Conservation (phyloP, 1,140 invertebrate genomes). For the Anastrepha ludens region DNA sequence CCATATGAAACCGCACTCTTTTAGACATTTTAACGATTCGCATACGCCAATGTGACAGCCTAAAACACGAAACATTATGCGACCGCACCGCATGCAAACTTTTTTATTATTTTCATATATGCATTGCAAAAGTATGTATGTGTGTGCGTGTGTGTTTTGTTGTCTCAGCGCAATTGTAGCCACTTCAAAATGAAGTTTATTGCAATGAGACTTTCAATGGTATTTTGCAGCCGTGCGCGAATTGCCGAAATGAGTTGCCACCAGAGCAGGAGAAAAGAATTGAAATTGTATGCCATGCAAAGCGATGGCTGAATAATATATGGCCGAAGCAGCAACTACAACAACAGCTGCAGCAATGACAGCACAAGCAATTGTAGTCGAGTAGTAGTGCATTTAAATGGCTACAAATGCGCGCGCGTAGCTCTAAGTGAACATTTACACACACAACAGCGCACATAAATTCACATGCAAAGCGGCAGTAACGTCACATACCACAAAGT, state of each 20-base stretch:
- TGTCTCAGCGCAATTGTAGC: constrained; percentile 25
- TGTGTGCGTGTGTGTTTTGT: not conserved
- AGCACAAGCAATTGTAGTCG: constrained; percentile 36
- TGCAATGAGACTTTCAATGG: constrained; percentile 31
- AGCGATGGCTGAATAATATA: constrained; percentile 15
- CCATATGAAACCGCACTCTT: not conserved
- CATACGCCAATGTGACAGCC: constrained; percentile 5
- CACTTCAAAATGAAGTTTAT: constrained; percentile 39
- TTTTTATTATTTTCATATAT: not conserved
- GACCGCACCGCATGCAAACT: not conserved
- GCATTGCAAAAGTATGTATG: no score
- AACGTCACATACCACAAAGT: not conserved
- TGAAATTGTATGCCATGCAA: constrained; percentile 23
- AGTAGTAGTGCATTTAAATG: constrained; percentile 37
- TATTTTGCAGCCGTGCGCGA: constrained; percentile 1
- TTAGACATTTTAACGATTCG: not conserved
- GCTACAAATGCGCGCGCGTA: constrained; percentile 26
- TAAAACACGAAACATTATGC: constrained; percentile 7
- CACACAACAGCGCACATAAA: not conserved
- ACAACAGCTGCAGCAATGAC: no score
- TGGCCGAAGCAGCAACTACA: not conserved
- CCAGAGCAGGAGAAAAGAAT: not conserved
- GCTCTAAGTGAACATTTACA: not conserved
- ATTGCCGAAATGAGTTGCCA: constrained; percentile 31
- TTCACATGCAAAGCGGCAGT: not conserved